Conservation (phyloP, 2,113 vertebrate genomes). For the Reinhardtius hippoglossoides region DNA sequence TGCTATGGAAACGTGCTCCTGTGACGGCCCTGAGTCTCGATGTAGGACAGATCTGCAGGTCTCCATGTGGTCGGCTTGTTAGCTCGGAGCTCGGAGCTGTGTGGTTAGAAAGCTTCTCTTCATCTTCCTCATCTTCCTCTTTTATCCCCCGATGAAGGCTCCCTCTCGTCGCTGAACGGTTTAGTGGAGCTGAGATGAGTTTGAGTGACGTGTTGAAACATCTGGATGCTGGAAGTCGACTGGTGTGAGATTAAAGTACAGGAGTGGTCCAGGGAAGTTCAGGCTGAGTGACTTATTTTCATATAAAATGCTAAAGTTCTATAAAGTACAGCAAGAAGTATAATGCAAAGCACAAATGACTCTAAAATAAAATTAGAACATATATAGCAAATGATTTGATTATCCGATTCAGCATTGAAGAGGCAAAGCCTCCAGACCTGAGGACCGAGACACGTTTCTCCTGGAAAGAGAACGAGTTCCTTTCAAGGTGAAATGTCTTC, state of each 20-base stretch:
- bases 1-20: too few species aligned
- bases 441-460: conserved; percentile 9
- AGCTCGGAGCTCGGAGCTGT: too few species aligned
- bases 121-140: too few species aligned
- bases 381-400: conserved; percentile 3
- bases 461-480: neutral
- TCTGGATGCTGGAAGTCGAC: too few species aligned
- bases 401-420: conserved; percentile 20
- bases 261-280: conserved; percentile 1
- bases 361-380: conserved; percentile 30
- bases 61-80: too few species aligned
- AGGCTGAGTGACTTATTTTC: conserved; percentile 39
- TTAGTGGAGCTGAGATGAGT: too few species aligned
- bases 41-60: too few species aligned
- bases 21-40: too few species aligned
- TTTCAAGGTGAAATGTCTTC: conserved; percentile 8
- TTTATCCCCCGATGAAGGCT: too few species aligned
- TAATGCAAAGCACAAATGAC: conserved; percentile 72
- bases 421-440: conserved; percentile 20
- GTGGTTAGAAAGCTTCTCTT: too few species aligned
- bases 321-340: conserved; percentile 26
- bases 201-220: too few species aligned
- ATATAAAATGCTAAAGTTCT: conserved; percentile 35
- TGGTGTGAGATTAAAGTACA: neutral
- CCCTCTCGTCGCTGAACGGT: too few species aligned